These are phyloP conservation scores for Xenotilapia leptura DNA, from an alignment of 2,113 vertebrate genomes.

Conservation along the genomic window DNA sequence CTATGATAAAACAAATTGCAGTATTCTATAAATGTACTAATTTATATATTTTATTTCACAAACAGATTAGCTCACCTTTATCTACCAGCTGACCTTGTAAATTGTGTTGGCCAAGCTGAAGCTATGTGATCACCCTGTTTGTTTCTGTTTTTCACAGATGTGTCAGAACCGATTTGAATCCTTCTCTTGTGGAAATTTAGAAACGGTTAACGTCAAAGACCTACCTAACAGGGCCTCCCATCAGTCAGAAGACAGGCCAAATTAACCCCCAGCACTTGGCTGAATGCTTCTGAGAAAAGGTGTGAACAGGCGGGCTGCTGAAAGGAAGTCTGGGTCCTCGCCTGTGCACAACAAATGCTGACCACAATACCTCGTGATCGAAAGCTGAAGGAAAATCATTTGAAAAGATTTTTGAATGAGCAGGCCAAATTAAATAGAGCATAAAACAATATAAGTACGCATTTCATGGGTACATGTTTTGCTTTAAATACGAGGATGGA, in stretches of 20 bases:
- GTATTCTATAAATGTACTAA: background rate
- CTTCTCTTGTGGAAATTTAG: background rate
- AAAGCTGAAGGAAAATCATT: background rate
- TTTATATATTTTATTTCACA: background rate
- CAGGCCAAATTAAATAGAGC: background rate
- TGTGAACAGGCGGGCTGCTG: constrained; percentile 26
- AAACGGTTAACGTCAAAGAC: constrained; percentile 22
- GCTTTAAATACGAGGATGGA: background rate
- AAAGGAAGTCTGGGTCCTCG: background rate
- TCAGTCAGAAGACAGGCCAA: constrained; percentile 16
- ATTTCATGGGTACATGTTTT: background rate
- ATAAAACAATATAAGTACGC: background rate
- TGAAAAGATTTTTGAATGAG: background rate
- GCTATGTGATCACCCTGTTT: background rate
- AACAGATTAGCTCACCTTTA: background rate
- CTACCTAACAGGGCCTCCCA: background rate
- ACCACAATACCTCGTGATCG: background rate
- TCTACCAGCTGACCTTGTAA: background rate
- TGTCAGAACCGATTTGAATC: background rate
- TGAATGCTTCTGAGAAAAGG: constrained; percentile 10
- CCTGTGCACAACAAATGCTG: background rate
- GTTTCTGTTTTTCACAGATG: background rate
- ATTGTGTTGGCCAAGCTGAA: background rate
- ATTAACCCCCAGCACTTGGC: constrained; percentile 27
- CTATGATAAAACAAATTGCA: background rate